These are phyloP conservation scores for Pemphredon lugubris DNA, from an alignment of 2,888 invertebrate species.

Conservation along the genomic window DNA sequence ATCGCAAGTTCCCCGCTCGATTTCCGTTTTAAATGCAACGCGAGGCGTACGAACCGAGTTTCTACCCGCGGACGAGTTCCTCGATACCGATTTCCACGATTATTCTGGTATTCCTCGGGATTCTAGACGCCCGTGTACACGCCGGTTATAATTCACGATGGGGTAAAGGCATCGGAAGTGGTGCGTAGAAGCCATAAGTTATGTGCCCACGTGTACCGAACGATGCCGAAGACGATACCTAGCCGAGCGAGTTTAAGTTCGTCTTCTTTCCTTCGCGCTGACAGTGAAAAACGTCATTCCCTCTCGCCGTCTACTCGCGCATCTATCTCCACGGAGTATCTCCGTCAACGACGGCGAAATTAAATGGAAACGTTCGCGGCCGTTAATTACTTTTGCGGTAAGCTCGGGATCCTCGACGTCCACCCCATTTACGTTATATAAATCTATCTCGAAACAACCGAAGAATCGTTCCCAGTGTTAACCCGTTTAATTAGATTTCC, in stretches of 20 bases:
- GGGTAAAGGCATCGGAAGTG: slow-evolving; percentile 7
- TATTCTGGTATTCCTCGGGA: slow-evolving; percentile 7
- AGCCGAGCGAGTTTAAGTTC: slow-evolving; percentile 1
- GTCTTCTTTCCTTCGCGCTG: not conserved
- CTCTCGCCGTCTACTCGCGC: too few species aligned
- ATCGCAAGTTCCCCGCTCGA: not conserved
- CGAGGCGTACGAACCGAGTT: not conserved
- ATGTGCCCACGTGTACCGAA: not conserved
- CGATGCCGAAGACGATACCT: slow-evolving; percentile 8
- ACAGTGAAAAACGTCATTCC: not conserved
- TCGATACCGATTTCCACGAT: slow-evolving; percentile 15
- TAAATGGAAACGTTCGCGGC: not conserved
- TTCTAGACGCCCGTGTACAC: not conserved
- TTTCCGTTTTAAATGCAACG: not conserved
- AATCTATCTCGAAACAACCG: too few species aligned
- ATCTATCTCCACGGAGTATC: slow-evolving; percentile 1
- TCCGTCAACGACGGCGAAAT: not conserved
- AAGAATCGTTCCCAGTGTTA: too few species aligned
- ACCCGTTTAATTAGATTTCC: too few species aligned
- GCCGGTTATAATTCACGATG: slow-evolving; percentile 5
- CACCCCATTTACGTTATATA: too few species aligned
- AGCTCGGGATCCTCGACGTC: too few species aligned
- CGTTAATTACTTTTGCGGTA: not conserved
- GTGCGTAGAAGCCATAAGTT: slow-evolving; percentile 4
- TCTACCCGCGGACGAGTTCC: not conserved